Base-by-base conservation (phyloP, 2,888 invertebrate genomes). In the Oscheius sp. region DNA sequence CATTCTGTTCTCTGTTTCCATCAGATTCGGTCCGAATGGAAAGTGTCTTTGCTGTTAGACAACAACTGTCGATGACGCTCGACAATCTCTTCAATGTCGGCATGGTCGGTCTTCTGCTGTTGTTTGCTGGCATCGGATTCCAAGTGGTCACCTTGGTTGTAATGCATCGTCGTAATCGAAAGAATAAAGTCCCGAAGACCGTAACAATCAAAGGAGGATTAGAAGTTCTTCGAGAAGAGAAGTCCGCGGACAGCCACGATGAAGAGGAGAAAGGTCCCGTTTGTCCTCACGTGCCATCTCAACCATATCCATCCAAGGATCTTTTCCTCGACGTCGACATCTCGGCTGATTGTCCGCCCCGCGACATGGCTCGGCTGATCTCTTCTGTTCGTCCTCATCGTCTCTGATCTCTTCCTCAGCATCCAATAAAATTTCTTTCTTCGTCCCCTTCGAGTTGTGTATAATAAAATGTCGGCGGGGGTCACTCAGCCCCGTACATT, bases 61-160 rank as follows among this genome's bases (percentile, higher is more conserved):
- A 9, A 6, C 35, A 9, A 6, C 35, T 35, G 35, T 35, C 35
- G 35, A 9, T 6, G 5, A 35, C 35, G 35, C 35, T 58, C 27
- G 58, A 58, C n/a, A 16, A 27, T 25, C 27, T 58, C 3, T 25
- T 25, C 58, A 29, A 25, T 12, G n/a, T 58, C 9, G 58, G 58
- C 9, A 58, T 58, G 58, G 29, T 58, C 58, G 21, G 16, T 12
- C 58, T 58, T 27, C 58, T 58, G 27, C 58, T 58, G 7, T 1
- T 58, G 9, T 58, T 58, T 27, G 16, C 29, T 13, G 58, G 21
- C 29, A 12, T 58, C n/a, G 58, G 27, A 13, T 25, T 29, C 58
- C 58, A 58, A 12, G 13, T 58, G 27, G 29, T 58, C 29, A 29
- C 16, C 12, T 29, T 58, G n/a, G 27, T 29, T 16, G n/a, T 58